Base-by-base conservation (phyloP, 2,888 invertebrate genomes). In the Temnothorax ravouxi region DNA sequence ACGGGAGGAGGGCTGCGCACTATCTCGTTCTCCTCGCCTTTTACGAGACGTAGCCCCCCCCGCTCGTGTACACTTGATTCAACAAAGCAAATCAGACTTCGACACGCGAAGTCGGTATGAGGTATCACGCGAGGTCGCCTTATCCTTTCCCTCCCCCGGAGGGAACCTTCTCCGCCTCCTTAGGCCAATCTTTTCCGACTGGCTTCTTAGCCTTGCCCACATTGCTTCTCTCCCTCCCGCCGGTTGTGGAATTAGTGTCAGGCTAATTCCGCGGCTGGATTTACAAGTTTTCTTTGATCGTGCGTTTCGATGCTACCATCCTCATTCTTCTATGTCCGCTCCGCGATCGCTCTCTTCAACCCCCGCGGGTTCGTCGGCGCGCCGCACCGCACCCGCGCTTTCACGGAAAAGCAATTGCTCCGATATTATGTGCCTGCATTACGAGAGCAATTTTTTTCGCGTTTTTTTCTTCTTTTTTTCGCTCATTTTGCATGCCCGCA, bases 31-130 rank as follows among this genome's bases (percentile, higher is more conserved):
- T 90, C 85, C 88, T 90, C 90, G 90, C 84, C 88, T 90, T 62
- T 88, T 90, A 86, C 83, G 88, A 84, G 38, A 87, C 87, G 87
- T 86, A 87, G 29, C 71, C n/a, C 18, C 29, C 69, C 0, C 61
- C 61, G 9, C 74, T 87, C 85, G 89, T 92, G 88, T 93, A 94
- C 92, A 93, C 94, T 94, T 93, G 94, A 94, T 94, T 94, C 94
- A 92, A 93, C 94, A 94, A 94, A 94, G 94, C 94, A 94, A 94
- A 94, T 94, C 94, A 94, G 93, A 93, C 93, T 94, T 94, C 94
- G 94, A 94, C 94, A 94, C 94, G 94, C 94, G 90, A 94, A 91
- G 91, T 89, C 91, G 90, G 91, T 91, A 93, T 93, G 92, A 93
- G 91, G 90, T 90, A 94, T 93, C 94, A 94, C 94, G 94, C 94